These are phyloP conservation scores for Ondatra zibethicus DNA, from an alignment of 2,113 vertebrate species.

Conservation along the genomic window DNA sequence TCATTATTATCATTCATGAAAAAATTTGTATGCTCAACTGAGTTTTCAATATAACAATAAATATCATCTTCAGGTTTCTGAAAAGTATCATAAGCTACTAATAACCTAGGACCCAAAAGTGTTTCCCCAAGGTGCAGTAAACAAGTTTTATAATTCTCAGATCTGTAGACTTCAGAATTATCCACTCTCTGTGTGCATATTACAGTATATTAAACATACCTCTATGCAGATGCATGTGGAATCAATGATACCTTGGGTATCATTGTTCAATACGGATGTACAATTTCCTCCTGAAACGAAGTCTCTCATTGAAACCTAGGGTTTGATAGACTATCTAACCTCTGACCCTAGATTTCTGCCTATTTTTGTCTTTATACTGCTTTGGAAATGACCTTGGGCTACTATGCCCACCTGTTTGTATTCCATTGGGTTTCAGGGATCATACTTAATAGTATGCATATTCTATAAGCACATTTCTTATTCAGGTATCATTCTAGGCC, in stretches of 20 bases:
- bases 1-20: background rate
- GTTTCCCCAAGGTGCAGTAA: background rate
- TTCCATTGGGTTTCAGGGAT: background rate
- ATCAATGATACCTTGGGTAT: background rate
- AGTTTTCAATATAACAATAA: background rate
- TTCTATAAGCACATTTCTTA: too few species aligned
- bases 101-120: background rate
- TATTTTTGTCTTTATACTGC: background rate
- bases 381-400: background rate
- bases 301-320: background rate
- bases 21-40: background rate
- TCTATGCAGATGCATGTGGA: background rate
- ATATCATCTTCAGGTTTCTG: background rate
- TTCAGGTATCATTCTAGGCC: too few species aligned
- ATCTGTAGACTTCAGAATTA: background rate
- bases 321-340: background rate
- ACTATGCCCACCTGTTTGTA: background rate
- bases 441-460: background rate
- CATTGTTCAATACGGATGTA: background rate
- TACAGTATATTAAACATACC: background rate
- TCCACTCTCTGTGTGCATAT: background rate
- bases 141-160: background rate
- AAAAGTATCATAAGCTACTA: background rate
- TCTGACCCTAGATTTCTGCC: background rate
- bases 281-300: background rate